Percentiles rank a stretch among this genome's conserved stretches.
Conservation (phyloP, 2,797 vertebrate species). For the Ambastaia sidthimunki region DNA sequence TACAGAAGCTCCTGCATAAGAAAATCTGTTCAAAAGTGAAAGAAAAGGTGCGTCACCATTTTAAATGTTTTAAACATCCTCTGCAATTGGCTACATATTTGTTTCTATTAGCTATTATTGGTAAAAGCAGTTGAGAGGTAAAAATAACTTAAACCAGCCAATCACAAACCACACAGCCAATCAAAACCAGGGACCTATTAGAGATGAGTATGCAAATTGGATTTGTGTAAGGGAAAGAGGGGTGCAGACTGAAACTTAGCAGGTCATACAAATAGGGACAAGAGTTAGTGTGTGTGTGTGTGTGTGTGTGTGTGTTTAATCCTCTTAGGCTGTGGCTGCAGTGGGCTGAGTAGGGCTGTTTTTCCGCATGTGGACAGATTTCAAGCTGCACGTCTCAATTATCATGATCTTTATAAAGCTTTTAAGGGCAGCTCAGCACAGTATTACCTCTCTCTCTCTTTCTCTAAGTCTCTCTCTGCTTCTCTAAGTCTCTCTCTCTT, state of each 20-base stretch:
- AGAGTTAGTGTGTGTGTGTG: constrained; percentile 11
- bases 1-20: too few species aligned
- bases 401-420: constrained; percentile 53
- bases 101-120: too few species aligned
- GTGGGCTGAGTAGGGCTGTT: constrained; percentile 25
- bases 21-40: too few species aligned
- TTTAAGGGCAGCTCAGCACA: constrained; percentile 43
- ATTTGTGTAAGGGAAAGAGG: not conserved
- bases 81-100: too few species aligned
- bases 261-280: constrained; percentile 8
- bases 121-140: too few species aligned
- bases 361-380: constrained; percentile 48
- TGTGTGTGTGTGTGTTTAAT: constrained; percentile 31
- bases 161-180: too few species aligned
- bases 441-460: constrained; percentile 23
- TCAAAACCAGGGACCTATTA: too few species aligned
- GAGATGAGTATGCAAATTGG: too few species aligned
- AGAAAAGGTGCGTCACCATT: too few species aligned
- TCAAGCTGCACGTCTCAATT: constrained; percentile 55
- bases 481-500: constrained; percentile 6
- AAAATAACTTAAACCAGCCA: too few species aligned
- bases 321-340: constrained; percentile 33
- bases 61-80: too few species aligned
- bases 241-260: not conserved
- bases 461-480: constrained; percentile 28